Percentiles rank a stretch among this genome's conserved stretches.
phyloP scores from a whole-genome alignment of 2,888 invertebrate species.

The Epinotia brunnichana region DNA sequence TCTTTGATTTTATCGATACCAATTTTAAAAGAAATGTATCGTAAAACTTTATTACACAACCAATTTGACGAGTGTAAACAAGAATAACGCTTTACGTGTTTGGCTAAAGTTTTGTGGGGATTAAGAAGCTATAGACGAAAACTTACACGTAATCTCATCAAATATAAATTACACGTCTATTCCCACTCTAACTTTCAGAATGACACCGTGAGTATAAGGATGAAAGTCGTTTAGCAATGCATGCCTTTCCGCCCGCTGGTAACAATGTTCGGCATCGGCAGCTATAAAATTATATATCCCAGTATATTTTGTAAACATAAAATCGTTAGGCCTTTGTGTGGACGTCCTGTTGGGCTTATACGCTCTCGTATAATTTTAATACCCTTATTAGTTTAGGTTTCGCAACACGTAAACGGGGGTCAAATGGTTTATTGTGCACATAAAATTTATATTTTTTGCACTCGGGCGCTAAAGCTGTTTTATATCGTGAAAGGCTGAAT shows the following conservation, averaged over 20 bases:
- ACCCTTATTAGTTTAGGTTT: conserved; percentile 72
- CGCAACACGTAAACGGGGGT: conserved; percentile 70
- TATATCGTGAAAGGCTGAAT: conserved; percentile 14
- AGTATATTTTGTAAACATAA: conserved; percentile 73
- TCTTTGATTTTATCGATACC: conserved; percentile 62
- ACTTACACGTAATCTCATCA: conserved; percentile 7
- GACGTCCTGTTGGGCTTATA: conserved; percentile 60
- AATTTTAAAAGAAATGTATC: conserved; percentile 66
- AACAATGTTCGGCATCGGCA: conserved; percentile 55
- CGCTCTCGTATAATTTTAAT: conserved; percentile 72
- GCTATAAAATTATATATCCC: conserved; percentile 75
- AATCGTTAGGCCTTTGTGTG: conserved; percentile 69
- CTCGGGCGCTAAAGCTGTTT: conserved; percentile 39
- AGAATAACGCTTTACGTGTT: conserved; percentile 61
- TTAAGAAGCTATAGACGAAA: conserved; percentile 52
- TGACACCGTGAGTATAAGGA: conserved; percentile 42
- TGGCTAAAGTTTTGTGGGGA: conserved; percentile 57
- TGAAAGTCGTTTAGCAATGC: conserved; percentile 11
- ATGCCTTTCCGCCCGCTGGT: conserved; percentile 27
- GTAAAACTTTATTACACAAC: conserved; percentile 66
- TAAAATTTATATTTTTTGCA: conserved; percentile 61
- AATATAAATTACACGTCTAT: not conserved
- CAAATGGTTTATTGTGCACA: conserved; percentile 65
- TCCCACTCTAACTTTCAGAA: not conserved
- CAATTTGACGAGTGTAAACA: conserved; percentile 54